phyloP scores from a whole-genome alignment of 2,797 vertebrate species.

The Choloepus didactylus region DNA sequence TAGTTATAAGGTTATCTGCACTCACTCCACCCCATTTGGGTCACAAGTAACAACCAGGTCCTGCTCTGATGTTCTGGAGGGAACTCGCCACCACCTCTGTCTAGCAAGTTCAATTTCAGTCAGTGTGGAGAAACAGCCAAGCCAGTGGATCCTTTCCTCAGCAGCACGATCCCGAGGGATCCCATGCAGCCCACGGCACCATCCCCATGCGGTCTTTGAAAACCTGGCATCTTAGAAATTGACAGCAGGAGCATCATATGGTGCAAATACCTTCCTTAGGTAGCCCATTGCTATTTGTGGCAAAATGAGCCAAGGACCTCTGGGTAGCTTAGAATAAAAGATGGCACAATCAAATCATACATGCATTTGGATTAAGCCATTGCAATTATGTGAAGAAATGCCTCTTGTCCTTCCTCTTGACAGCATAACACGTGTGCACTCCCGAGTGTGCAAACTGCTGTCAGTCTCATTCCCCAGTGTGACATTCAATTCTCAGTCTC shows the following conservation, averaged over 20 bases:
- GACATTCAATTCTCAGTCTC: accelerated
- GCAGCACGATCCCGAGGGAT: not conserved
- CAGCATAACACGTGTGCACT: accelerated
- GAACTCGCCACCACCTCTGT: not conserved
- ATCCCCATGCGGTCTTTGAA: not conserved
- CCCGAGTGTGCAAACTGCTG: accelerated
- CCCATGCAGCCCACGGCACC: accelerated
- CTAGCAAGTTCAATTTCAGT: not conserved
- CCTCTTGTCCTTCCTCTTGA: accelerated
- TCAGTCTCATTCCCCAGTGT: accelerated
- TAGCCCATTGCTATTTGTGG: not conserved
- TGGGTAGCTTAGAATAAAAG: not conserved
- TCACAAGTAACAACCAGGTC: too few relatives aligned
- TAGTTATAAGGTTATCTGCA: not conserved
- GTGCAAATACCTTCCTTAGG: not conserved
- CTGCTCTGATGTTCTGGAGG: not conserved
- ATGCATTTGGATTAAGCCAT: not conserved
- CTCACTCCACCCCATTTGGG: not conserved
- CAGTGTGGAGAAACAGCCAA: not conserved
- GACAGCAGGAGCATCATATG: not conserved
- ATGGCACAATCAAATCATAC: accelerated
- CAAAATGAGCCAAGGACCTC: not conserved
- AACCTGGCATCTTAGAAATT: not conserved
- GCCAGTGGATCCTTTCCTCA: not conserved
- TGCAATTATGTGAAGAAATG: accelerated